Evolutionary conservation across 2,113 vertebrate species (phyloP).

Genomic region (Puffinus mauretanicus): DNA sequence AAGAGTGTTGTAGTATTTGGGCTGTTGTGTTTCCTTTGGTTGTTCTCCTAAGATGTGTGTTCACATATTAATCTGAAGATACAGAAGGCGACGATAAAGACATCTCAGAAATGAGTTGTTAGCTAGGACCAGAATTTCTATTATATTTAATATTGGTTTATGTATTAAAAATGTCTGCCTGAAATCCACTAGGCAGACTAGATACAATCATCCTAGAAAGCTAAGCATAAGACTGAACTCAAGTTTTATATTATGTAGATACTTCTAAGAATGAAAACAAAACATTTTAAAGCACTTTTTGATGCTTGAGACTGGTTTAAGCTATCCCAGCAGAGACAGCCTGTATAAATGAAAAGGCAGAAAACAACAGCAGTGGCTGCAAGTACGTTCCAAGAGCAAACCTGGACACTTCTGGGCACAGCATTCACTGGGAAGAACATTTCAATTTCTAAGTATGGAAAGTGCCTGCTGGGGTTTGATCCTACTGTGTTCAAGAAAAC

Average conservation of each 20-base stretch:
- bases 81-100: background rate
- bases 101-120: background rate
- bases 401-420: background rate
- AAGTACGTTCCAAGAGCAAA: background rate
- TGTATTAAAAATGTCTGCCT: background rate
- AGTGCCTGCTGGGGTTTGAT: background rate
- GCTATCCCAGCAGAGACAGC: background rate
- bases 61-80: background rate
- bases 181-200: background rate
- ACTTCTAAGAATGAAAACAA: background rate
- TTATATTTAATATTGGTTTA: background rate
- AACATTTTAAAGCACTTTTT: background rate
- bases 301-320: background rate
- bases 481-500: fast-evolving
- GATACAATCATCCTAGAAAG: background rate
- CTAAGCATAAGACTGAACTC: background rate
- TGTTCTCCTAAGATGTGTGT: background rate
- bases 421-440: background rate
- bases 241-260: background rate
- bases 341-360: background rate
- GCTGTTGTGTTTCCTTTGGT: background rate
- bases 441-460: background rate
- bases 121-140: background rate
- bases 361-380: background rate
- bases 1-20: background rate